Percentiles rank a stretch among this genome's conserved stretches.
These are phyloP conservation scores for Orchesella cincta DNA, from an alignment of 1,140 invertebrate genomes.

Conservation along the genomic window DNA sequence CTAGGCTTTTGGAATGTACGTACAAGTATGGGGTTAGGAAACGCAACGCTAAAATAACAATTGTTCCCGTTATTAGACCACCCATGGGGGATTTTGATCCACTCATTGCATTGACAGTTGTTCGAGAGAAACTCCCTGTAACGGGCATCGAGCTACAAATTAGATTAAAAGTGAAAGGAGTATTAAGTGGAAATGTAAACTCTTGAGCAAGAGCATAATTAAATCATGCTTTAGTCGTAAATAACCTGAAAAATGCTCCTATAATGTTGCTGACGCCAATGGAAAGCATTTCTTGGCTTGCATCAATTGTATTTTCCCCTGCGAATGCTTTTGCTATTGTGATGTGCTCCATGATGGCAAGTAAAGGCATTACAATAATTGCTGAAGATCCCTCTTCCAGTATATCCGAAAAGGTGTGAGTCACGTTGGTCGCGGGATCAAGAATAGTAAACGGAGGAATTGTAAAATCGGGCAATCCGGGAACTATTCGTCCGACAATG, in stretches of 20 bases:
- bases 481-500: slow-evolving; percentile 60
- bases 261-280: slow-evolving; percentile 75
- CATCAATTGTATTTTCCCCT: slow-evolving; percentile 72
- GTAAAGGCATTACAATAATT: slow-evolving; percentile 75
- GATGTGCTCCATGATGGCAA: slow-evolving; percentile 67
- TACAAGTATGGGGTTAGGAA: slow-evolving; percentile 81
- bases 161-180: slow-evolving; percentile 36
- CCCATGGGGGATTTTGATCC: slow-evolving; percentile 82
- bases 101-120: slow-evolving; percentile 86
- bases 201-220: neutral
- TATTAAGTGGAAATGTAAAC: slow-evolving; percentile 10
- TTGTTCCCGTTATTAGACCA: slow-evolving; percentile 77
- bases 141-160: slow-evolving; percentile 68
- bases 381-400: slow-evolving; percentile 71
- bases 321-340: slow-evolving; percentile 48
- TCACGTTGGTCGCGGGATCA: slow-evolving; percentile 59
- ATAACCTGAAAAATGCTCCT: slow-evolving; percentile 78
- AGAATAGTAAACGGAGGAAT: slow-evolving; percentile 66
- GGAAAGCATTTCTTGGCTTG: slow-evolving; percentile 80
- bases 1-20: slow-evolving; percentile 77
- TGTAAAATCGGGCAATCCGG: slow-evolving; percentile 67
- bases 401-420: slow-evolving; percentile 67
- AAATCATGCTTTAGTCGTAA: neutral
- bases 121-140: slow-evolving; percentile 79
- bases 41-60: slow-evolving; percentile 75